Base-by-base conservation (phyloP, 2,113 vertebrate species). In the Seriola aureovittata region DNA sequence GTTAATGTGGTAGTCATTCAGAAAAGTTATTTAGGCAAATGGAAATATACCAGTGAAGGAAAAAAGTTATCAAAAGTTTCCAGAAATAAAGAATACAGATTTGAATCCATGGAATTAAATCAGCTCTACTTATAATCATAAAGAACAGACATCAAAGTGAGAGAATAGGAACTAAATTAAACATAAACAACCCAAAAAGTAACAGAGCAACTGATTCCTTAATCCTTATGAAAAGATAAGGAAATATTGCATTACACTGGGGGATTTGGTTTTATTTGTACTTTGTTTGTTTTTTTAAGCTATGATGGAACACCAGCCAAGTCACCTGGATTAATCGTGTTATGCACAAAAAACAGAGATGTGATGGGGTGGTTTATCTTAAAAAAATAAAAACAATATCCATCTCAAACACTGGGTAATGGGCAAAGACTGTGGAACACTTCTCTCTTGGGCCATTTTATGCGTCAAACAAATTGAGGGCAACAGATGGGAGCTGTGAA, bases 401-500 rank as follows among this genome's bases (percentile, higher is more conserved):
- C 3, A 32, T 52, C 40, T 52, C 3, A 63, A 48, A 60, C 1
- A 1, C 8, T 44, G 34, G 29, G 4, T 42, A 29, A 40, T 50
- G 8, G 34, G 38, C 71, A 36, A 3, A 52, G 71, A 69, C 58
- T n/a, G 50, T 38, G 4, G 38, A 69, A 77, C 50, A 55, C 2
- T 54, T 48, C 29, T n/a, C 36, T 63, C 13, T 25, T 5, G 25
- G 3, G 54, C 8, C 8, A 25, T 38, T 66, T 69, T n/a, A 50
- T 13, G 50, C 5, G 1, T 58, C 65, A 54, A 29, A 72, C 36
- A 34, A 84, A 70, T 23, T 46, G 54, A 58, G 16, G n/a, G 70
- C 62, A 68, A 78, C 54, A 58, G 16, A 71, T n/a, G 9, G 19
- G 68, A 71, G 23, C 55, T 64, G 40, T 13, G 32, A 52, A 46